phyloP scores from a whole-genome alignment of 2,797 vertebrate species.

The Lepilemur septentrionalis region DNA sequence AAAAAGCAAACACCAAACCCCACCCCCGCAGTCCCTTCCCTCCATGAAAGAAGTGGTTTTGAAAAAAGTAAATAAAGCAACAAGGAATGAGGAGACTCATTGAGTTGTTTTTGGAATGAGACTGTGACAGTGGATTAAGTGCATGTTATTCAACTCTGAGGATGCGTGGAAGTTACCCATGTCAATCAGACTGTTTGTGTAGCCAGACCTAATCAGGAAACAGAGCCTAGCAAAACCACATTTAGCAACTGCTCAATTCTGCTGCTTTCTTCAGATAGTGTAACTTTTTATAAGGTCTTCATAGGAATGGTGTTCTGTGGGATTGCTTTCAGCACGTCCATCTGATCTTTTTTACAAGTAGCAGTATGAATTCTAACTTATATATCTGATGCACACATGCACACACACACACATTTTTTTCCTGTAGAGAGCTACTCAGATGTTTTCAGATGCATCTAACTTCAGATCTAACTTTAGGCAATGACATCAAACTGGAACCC shows the following conservation, averaged over 20 bases:
- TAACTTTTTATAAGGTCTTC: conserved; percentile 37
- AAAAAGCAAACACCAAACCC: conserved; percentile 44
- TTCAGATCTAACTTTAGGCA: conserved; percentile 19
- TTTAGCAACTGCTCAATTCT: conserved; percentile 28
- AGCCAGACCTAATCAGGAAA: conserved; percentile 40
- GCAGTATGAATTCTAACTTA: background rate
- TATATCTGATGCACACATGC: background rate
- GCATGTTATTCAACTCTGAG: background rate
- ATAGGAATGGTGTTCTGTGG: conserved; percentile 7
- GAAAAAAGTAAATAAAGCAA: conserved; percentile 42
- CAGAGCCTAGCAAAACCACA: conserved; percentile 19
- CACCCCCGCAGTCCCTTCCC: background rate
- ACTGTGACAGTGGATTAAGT: conserved; percentile 23
- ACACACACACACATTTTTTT: background rate
- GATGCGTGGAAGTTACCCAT: conserved; percentile 26
- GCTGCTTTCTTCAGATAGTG: background rate
- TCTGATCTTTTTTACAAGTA: conserved; percentile 19
- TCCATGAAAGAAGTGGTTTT: conserved; percentile 36
- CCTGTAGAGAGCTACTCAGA: background rate
- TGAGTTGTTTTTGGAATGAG: conserved; percentile 48
- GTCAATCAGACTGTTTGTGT: conserved; percentile 19
- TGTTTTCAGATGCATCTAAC: conserved; percentile 32
- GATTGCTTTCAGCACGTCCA: background rate
- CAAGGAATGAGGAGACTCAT: background rate
- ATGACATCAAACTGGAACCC: background rate